Conservation (phyloP, 2,797 vertebrate genomes). For the Mormyrus hasselquistii region DNA sequence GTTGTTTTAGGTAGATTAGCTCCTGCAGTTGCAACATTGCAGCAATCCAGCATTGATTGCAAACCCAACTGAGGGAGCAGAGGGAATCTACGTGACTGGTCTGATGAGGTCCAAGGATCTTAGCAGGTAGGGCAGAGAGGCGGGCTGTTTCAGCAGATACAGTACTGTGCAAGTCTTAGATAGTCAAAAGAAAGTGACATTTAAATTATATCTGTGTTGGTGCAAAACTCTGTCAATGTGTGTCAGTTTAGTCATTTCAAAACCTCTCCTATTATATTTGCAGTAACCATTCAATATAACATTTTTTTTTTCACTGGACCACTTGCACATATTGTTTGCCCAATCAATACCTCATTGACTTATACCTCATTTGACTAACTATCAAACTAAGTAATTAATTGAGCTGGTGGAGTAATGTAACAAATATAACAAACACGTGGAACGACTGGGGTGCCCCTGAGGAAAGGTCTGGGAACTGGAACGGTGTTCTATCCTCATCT, state of each 20-base stretch:
- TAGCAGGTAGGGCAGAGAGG: conserved; percentile 24
- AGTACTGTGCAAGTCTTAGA: neutral
- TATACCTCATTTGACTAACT: neutral
- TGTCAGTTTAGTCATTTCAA: neutral
- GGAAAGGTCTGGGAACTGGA: neutral
- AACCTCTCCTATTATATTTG: neutral
- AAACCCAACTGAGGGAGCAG: conserved; percentile 34
- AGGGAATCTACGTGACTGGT: conserved; percentile 34
- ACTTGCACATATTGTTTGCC: neutral
- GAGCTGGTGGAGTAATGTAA: neutral
- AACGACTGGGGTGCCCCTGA: neutral
- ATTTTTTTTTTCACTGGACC: neutral
- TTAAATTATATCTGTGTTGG: neutral
- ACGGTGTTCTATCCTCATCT: neutral
- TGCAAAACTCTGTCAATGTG: neutral
- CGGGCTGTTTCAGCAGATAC: conserved; percentile 25
- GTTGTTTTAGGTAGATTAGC: conserved; percentile 31
- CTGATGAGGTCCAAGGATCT: conserved; percentile 44
- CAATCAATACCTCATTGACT: neutral
- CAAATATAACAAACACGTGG: neutral
- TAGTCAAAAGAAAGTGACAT: neutral
- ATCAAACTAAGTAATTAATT: neutral
- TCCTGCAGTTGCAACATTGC: neutral
- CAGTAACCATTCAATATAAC: neutral
- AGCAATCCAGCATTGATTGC: conserved; percentile 35